Conservation (phyloP, 2,113 vertebrate species). For the Myocastor coypus region DNA sequence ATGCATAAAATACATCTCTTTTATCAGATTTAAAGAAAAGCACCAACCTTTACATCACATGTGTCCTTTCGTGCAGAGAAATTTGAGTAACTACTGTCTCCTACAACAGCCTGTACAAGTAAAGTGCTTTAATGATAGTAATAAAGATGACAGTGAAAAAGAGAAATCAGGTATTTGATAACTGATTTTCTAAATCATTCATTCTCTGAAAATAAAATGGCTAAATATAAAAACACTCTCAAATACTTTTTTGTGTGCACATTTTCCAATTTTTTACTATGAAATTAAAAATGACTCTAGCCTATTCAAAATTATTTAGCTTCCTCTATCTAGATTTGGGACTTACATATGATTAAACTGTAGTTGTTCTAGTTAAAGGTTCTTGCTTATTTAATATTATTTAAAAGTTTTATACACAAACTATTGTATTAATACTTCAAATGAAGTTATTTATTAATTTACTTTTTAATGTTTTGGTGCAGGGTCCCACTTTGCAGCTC, state of each 20-base stretch:
- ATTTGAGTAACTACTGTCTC: fast-evolving
- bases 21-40: no score
- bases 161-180: not conserved
- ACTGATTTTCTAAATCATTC: not conserved
- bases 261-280: not conserved
- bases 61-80: not conserved
- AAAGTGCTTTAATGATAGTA: not conserved
- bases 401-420: not conserved
- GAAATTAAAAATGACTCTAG: not conserved
- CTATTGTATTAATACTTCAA: not conserved
- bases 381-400: not conserved
- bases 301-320: not conserved
- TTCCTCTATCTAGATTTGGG: not conserved
- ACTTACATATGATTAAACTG: not conserved
- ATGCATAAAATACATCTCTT: no score
- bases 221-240: not conserved
- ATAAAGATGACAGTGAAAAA: not conserved
- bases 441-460: no score
- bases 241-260: not conserved
- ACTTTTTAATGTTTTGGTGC: no score
- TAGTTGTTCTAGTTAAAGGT: not conserved
- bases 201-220: not conserved
- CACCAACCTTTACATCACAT: not conserved
- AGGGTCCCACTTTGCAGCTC: no score
- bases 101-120: no score